Evolutionary conservation across 2,113 vertebrate genomes (phyloP), one percentile per base, ranked within the genome.

Genomic region (Bubalus kerabau): DNA sequence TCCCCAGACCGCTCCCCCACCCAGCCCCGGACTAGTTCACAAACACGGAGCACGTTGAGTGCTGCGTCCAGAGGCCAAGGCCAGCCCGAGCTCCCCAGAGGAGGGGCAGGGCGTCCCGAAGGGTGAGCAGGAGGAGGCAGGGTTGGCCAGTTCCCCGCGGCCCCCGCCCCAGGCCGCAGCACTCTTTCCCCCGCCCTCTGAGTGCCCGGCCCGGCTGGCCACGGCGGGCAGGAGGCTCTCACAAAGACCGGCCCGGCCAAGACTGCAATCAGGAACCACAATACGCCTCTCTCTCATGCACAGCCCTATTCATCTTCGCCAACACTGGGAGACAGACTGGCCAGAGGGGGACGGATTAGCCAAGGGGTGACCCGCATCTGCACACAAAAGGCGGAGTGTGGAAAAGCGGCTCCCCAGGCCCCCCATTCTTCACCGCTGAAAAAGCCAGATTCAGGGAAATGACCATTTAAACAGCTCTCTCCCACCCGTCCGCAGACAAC

Each of bases 361-460:
- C 98, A 98, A 83, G 91, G 98, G 98, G 98, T 95, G 98, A 99
- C 98, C 99, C 99, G 98, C 87, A 98, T 98, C 98, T 98, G 96
- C 97, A 98, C 98, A 99, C 98, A 98, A 98, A 99, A 98, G 98
- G 98, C 94, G 87, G 98, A 98, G 98, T 96, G 98, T 98, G 97
- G 96, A 98, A 98, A 98, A 98, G 96, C 80, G 64, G 98, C 98
- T 98, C 97, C 97, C 98, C 82, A 95, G 87, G 98, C 82, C 97
- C 98, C 95, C 96, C 93, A 97, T 98, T 98, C 98, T 98, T 98
- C 78, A 95, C 93, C 98, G 94, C 97, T 90, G 92, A 98, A 97
- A 97, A 97, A 97, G 94, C 80, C 86, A 97, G 98, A 98, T 85
- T 98, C 96, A 94, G 43, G 97, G 97, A 98, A 99, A 98, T 86